Evolutionary conservation across 2,888 invertebrate genomes (phyloP).

Genomic region (Tipula confusa): DNA sequence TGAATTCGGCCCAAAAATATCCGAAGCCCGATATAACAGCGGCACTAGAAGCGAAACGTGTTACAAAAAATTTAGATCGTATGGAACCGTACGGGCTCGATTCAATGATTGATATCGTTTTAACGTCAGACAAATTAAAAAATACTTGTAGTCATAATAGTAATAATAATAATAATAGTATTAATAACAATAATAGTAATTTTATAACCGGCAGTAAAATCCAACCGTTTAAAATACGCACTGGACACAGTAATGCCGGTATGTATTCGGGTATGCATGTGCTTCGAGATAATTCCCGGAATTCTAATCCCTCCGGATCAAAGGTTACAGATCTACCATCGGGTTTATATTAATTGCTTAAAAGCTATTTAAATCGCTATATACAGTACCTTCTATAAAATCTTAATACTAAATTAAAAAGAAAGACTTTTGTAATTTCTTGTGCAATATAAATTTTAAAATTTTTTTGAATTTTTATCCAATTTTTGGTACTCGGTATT

Average conservation of each 20-base stretch:
- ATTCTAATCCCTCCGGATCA: conserved; percentile 51
- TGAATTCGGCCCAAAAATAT: conserved; percentile 50
- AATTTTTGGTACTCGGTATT: not conserved
- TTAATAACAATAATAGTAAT: not conserved
- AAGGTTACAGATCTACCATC: conserved; percentile 71
- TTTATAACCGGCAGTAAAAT: conserved; percentile 7
- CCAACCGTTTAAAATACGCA: conserved; percentile 48
- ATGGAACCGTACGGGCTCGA: conserved; percentile 66
- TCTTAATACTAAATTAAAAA: conserved; percentile 26
- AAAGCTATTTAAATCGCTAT: not conserved
- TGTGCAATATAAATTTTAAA: conserved; percentile 26
- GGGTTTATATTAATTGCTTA: conserved; percentile 57
- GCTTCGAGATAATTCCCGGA: conserved; percentile 38
- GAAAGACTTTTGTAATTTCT: conserved; percentile 25
- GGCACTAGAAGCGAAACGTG: conserved; percentile 57
- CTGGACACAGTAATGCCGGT: conserved; percentile 60
- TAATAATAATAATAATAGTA: not conserved
- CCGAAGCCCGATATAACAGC: conserved; percentile 51
- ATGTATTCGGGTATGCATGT: conserved; percentile 56
- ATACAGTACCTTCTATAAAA: not conserved
- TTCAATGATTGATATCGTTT: conserved; percentile 66
- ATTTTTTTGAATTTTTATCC: not conserved
- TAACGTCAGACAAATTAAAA: conserved; percentile 49
- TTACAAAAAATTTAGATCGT: conserved; percentile 73
- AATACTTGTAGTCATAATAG: not conserved